Percentiles rank a stretch among this genome's conserved stretches.
Conservation (phyloP, 2,888 invertebrate genomes). For the Orgyia antiqua region DNA sequence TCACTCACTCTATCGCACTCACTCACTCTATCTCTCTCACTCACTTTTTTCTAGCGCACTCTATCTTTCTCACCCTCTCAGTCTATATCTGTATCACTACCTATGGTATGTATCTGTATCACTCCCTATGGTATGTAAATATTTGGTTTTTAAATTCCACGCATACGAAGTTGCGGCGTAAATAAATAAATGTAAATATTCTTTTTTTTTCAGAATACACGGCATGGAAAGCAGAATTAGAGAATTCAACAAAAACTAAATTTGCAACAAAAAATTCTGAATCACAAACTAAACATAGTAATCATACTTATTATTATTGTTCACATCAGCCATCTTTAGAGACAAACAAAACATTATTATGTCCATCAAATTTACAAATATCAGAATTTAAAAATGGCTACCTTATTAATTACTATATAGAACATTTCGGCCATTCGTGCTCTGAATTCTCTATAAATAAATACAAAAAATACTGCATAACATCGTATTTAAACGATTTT, state of each 20-base stretch:
- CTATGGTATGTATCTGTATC: no score
- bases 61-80: no score
- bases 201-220: constrained; percentile 48
- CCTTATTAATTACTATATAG: constrained; percentile 43
- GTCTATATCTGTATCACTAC: no score
- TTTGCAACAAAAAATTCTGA: constrained; percentile 29
- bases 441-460: constrained; percentile 14
- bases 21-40: no score
- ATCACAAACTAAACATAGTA: constrained; percentile 29
- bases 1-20: no score
- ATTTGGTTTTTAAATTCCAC: no score
- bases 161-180: no score
- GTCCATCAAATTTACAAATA: constrained; percentile 41
- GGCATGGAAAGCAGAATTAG: constrained; percentile 43
- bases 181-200: neutral
- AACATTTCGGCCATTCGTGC: constrained; percentile 38
- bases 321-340: constrained; percentile 14
- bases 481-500: constrained; percentile 24
- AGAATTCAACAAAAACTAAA: constrained; percentile 27
- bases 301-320: no score
- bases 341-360: constrained; percentile 23
- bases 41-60: no score
- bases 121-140: no score
- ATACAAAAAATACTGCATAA: constrained; percentile 36
- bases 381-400: constrained; percentile 41